A percentile compares a stretch with the other conserved stretches of the same genome.
Conservation (phyloP, 2,113 vertebrate genomes). For the Paramisgurnus dabryanus region DNA sequence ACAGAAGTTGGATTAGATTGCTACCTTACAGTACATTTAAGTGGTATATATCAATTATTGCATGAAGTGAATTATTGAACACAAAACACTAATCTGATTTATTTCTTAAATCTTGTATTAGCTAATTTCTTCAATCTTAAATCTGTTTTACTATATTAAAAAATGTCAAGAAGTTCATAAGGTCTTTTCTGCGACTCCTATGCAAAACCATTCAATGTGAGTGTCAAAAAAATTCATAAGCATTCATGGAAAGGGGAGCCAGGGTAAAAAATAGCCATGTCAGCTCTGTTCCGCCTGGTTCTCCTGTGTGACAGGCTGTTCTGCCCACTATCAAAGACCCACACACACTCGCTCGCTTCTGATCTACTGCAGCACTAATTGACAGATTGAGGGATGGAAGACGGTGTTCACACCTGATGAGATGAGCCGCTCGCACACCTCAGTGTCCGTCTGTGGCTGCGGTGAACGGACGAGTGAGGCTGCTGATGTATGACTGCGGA, state of each 20-base stretch:
- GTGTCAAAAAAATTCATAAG: not conserved
- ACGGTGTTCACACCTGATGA: slow-evolving; percentile 56
- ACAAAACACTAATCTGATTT: not conserved
- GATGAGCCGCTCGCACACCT: slow-evolving; percentile 50
- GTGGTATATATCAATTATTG: no score
- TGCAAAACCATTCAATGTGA: not conserved
- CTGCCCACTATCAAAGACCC: slow-evolving; percentile 42
- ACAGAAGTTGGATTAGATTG: no score
- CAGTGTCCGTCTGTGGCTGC: slow-evolving; percentile 48
- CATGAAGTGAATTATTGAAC: no score
- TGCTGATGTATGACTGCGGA: slow-evolving; percentile 73
- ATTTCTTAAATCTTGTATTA: not conserved
- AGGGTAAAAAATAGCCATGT: slow-evolving; percentile 44
- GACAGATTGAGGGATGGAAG: slow-evolving; percentile 60
- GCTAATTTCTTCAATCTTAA: no score
- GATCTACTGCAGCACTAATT: slow-evolving; percentile 47
- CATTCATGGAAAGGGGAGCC: slow-evolving; percentile 39
- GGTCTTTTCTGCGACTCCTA: not conserved
- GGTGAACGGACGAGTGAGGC: slow-evolving; percentile 39
- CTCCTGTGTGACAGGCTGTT: slow-evolving; percentile 44
- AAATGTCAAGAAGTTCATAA: not conserved
- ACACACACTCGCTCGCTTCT: slow-evolving; percentile 28
- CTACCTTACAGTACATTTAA: no score
- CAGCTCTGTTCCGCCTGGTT: slow-evolving; percentile 48
- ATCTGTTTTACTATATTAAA: no score